A percentile compares a stretch with the other conserved stretches of the same genome.
Evolutionary conservation across 2,888 invertebrate genomes (phyloP).

Genomic region (Spatulosminthurus flaviceps): DNA sequence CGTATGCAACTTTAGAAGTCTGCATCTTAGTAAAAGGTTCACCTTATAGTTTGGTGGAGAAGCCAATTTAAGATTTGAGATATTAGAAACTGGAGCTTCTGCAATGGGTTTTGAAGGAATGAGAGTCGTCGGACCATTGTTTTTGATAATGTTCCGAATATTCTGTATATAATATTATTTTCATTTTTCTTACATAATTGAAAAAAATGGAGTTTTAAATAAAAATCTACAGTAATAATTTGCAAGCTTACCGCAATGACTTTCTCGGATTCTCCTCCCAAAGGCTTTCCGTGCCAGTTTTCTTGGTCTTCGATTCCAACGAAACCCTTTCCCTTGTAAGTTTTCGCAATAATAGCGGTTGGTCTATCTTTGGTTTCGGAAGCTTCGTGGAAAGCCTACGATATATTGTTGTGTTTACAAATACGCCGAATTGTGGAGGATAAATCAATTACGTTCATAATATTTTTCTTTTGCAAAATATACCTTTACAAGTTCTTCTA

Average conservation of each 20-base stretch:
- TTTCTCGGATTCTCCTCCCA: constrained; percentile 82
- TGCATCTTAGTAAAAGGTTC: too few species aligned
- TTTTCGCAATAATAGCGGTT: constrained; percentile 94
- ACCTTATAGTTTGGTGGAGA: constrained; percentile 83
- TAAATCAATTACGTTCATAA: too few species aligned
- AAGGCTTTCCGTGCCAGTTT: constrained; percentile 98
- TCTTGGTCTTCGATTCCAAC: constrained; percentile 89
- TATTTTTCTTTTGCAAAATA: too few species aligned
- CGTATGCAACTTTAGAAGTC: too few species aligned
- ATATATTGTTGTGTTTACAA: constrained; percentile 3
- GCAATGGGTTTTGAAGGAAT: constrained; percentile 74
- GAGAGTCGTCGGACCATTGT: constrained; percentile 73
- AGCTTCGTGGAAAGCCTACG: constrained; percentile 81
- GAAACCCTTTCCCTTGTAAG: constrained; percentile 92
- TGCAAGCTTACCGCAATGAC: constrained; percentile 70
- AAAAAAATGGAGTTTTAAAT: too few species aligned
- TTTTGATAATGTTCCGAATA: constrained; percentile 75
- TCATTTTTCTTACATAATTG: too few species aligned
- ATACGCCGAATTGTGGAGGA: too few species aligned
- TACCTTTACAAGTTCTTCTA: constrained; percentile 85
- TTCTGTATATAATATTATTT: too few species aligned
- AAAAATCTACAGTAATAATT: constrained; percentile 13
- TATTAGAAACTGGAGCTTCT: constrained; percentile 78
- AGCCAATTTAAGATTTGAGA: constrained; percentile 77
- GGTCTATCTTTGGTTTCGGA: constrained; percentile 79